Percentiles rank a stretch among this genome's conserved stretches.
Evolutionary conservation across 2,888 invertebrate species (phyloP).

Genomic region (Sminthurides aquaticus): DNA sequence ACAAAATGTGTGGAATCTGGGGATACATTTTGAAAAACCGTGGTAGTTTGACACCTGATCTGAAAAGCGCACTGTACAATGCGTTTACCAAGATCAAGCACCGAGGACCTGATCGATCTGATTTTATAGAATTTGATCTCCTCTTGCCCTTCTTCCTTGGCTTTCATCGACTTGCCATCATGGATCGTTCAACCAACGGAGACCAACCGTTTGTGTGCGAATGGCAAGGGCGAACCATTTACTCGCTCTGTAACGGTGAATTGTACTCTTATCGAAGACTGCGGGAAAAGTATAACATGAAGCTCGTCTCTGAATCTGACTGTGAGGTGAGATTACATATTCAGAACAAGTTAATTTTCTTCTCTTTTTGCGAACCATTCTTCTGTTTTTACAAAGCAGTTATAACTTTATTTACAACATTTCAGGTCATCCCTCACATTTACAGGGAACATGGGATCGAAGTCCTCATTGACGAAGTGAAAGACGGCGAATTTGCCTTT

Average conservation of each 20-base stretch:
- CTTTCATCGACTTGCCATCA: slow-evolving; percentile 35
- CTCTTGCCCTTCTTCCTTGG: slow-evolving; percentile 36
- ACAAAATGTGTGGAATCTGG: slow-evolving; percentile 41
- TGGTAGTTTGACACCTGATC: slow-evolving; percentile 23
- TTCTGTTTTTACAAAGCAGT: too few species aligned
- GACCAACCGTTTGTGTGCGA: slow-evolving; percentile 37
- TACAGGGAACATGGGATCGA: slow-evolving; percentile 31
- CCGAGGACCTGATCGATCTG: slow-evolving; percentile 35
- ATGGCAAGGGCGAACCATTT: slow-evolving; percentile 33
- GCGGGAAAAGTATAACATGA: slow-evolving; percentile 27
- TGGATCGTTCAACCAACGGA: slow-evolving; percentile 34
- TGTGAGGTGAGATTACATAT: slow-evolving; percentile 28
- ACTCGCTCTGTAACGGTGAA: slow-evolving; percentile 35
- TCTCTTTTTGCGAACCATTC: too few species aligned
- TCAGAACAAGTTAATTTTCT: too few species aligned
- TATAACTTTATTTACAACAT: too few species aligned
- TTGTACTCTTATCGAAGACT: slow-evolving; percentile 29
- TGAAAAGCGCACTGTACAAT: slow-evolving; percentile 26
- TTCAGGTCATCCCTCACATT: slow-evolving; percentile 28
- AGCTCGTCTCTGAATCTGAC: slow-evolving; percentile 28
- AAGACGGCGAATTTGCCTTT: slow-evolving; percentile 35
- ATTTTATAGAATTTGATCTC: slow-evolving; percentile 37
- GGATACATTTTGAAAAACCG: slow-evolving; percentile 35
- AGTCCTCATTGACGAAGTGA: slow-evolving; percentile 30
- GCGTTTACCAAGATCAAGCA: slow-evolving; percentile 33